Evolutionary conservation across 2,113 vertebrate genomes (phyloP).

Genomic region (Sander lucioperca): DNA sequence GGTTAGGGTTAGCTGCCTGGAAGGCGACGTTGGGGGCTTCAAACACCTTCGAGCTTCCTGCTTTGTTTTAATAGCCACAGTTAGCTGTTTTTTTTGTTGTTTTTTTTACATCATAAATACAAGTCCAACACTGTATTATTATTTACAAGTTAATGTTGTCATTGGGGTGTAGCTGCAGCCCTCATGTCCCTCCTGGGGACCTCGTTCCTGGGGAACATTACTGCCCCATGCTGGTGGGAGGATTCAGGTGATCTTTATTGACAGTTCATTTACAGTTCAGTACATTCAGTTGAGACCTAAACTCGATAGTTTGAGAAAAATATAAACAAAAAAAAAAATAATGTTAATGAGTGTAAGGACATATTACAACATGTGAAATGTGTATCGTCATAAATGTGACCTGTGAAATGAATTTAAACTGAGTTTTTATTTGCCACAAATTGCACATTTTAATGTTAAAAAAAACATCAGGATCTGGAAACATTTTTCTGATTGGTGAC

Average conservation of each 20-base stretch:
- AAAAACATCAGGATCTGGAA: too few species aligned
- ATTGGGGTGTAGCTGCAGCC: neutral
- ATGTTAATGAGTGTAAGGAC: neutral
- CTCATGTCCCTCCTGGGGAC: neutral
- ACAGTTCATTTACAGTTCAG: neutral
- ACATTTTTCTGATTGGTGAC: too few species aligned
- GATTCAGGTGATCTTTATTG: neutral
- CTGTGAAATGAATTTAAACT: too few species aligned
- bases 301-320: neutral
- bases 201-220: neutral
- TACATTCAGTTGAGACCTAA: neutral
- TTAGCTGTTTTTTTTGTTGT: too few species aligned
- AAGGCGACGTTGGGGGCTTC: too few species aligned
- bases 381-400: too few species aligned
- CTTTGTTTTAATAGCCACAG: neutral
- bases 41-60: too few species aligned
- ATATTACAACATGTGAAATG: neutral
- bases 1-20: too few species aligned
- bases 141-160: neutral
- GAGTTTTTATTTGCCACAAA: too few species aligned
- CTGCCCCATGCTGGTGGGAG: slow-evolving; percentile 13
- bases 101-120: too few species aligned
- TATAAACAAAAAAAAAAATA: too few species aligned
- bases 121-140: neutral
- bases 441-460: too few species aligned